Evolutionary conservation across 2,113 vertebrate genomes (phyloP), one percentile per base, ranked within the genome.

Genomic region (Alethe diademata): DNA sequence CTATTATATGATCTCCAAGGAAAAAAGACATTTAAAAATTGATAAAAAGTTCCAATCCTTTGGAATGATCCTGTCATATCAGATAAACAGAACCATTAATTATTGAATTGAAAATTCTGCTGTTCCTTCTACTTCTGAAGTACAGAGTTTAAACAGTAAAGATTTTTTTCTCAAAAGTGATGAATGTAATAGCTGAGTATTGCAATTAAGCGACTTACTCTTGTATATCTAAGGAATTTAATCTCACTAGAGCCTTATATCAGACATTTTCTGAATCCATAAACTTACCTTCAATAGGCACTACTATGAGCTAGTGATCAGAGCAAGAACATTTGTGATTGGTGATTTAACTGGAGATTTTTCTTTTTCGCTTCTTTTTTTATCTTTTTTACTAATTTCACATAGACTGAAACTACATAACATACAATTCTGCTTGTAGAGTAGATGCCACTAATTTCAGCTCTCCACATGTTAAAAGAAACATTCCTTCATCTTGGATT

Each of bases 111-210:
- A 71, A 96, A 80, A 80, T 48, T 88, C 18, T 60, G 1, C 28
- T 78, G 2, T n/a, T 93, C 14, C 24, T 64, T 50, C 43, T 87
- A 11, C 18, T 42, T 92, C 17, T 70, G 9, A 50, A 43, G 3
- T 47, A 29, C 23, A 56, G 10, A 20, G 11, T 53, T 54, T 88
- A 76, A 79, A 31, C 3, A 66, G 11, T 33, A 67, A 31, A 8
- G 1, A 8, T 36, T 64, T 40, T 60, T 26, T 38, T 4, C 8
- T 20, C 16, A 9, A 20, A 6, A 45, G 3, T 0, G 0, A 50
- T 22, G 11, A 80, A 71, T 26, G 6, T 28, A 58, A 38, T 64
- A 72, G 11, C 29, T 90, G 35, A 72, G 64, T 92, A 86, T 50
- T 76, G 8, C 7, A 76, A 40, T n/a, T 61, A 47, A 13, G 5